Conservation (phyloP, 2,888 invertebrate species). For the Prionchulus punctatus region DNA sequence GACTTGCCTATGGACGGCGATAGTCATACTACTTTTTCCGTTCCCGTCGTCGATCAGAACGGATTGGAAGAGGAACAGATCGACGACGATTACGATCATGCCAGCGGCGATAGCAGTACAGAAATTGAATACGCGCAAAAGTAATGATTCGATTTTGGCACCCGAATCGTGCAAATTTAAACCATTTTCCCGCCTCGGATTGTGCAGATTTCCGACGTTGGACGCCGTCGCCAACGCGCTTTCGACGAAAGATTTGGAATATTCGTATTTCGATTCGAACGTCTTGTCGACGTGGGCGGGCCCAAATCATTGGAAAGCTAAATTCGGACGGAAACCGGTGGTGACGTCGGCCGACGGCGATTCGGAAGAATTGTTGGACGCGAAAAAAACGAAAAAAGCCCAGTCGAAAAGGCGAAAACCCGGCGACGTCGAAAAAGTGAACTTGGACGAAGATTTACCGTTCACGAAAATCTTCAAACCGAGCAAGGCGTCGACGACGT, state of each 20-base stretch:
- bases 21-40: no score
- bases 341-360: neutral
- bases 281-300: slow-evolving; percentile 53
- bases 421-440: neutral
- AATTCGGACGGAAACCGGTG: neutral
- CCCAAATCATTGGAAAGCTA: slow-evolving; percentile 58
- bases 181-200: no score
- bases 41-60: no score
- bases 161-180: no score
- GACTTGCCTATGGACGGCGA: no score
- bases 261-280: slow-evolving; percentile 49
- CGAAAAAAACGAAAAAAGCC: neutral
- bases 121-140: neutral
- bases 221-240: slow-evolving; percentile 3
- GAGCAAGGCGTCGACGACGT: neutral
- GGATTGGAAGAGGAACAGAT: neutral
- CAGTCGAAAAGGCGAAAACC: neutral
- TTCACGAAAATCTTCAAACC: neutral
- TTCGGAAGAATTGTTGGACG: neutral
- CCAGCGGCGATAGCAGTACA: neutral
- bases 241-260: slow-evolving; percentile 36
- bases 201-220: no score
- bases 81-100: slow-evolving; percentile 5
- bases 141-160: no score
- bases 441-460: neutral